Evolutionary conservation across 2,888 invertebrate species (phyloP), one percentile per base, ranked within the genome.

Genomic region (Lysandra coridon): DNA sequence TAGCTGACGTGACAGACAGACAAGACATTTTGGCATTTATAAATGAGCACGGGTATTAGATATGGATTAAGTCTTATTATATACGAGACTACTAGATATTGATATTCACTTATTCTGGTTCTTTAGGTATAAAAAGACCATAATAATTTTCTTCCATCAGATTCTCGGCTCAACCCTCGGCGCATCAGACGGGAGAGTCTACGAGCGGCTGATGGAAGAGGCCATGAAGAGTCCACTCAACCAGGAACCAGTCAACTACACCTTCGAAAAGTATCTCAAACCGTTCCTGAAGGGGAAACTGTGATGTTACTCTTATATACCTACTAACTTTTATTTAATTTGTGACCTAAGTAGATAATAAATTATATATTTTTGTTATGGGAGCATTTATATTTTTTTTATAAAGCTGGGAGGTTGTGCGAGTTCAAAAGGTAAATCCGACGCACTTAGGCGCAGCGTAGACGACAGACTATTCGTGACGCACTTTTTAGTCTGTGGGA

Each of bases 221-320:
- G 97, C 98, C 0, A 92, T 96, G 87, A 97, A 97, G 88, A 97
- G 97, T 86, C 97, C 98, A 0, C 91, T 98, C 83, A 98, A 98
- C 89, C 95, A 96, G 53, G 96, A 96, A 82, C 96, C 96, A 0
- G 98, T 98, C n/a, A 96, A 97, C 85, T 92, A 96, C 83, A 96
- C 96, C 64, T 97, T 96, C 89, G 92, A 96, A 80, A 94, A 95
- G 81, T 96, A 97, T 87, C 92, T 98, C 76, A 97, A 97, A 84
- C 79, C 79, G 14, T 74, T 79, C 23, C 23, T 79, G 44, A 73
- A 17, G 6, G 79, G 79, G 30, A 79, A 79, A 37, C 60, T 79
- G 57, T 79, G 79, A 79, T 49, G 49, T 49, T 2, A 49, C 49
- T 49, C 2, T 44, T 49, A 53, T 40, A 40, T 44, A 6, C 33